These are phyloP conservation scores for Basileuterus tristriatus DNA, from an alignment of 2,797 vertebrate genomes.

Conservation along the genomic window DNA sequence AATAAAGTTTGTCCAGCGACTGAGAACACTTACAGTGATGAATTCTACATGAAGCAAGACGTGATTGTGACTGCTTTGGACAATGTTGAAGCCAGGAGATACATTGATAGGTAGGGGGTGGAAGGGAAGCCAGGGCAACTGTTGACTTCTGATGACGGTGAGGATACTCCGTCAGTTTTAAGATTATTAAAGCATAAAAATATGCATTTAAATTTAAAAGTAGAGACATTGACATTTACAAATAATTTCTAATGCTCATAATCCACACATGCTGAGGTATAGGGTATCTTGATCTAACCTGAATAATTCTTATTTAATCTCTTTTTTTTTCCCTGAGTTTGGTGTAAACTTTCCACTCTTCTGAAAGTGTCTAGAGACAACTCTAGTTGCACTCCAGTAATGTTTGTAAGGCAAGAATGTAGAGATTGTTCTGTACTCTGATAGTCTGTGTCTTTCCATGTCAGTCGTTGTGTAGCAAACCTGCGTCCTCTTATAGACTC, in stretches of 20 bases:
- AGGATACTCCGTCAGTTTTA: background rate
- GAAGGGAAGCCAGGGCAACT: background rate
- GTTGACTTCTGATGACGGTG: background rate
- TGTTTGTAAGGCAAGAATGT: background rate
- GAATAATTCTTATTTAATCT: background rate
- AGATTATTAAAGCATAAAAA: background rate
- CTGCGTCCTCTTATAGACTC: conserved; percentile 93
- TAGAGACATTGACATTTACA: background rate
- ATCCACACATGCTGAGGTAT: background rate
- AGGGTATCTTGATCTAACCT: background rate
- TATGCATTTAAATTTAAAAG: background rate
- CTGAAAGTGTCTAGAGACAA: background rate
- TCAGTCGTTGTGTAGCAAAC: conserved; percentile 93
- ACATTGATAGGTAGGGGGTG: conserved; percentile 90
- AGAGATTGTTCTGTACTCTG: background rate
- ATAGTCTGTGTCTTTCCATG: conserved; percentile 42
- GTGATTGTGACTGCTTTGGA: conserved; percentile 94
- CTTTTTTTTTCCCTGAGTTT: background rate
- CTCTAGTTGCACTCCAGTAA: background rate
- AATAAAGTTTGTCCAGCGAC: conserved; percentile 96
- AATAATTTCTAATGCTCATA: background rate
- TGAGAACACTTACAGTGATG: conserved; percentile 88
- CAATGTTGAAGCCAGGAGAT: conserved; percentile 97
- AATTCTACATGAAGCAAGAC: conserved; percentile 87
- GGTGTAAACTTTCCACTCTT: background rate